Base-by-base conservation (phyloP, 2,797 vertebrate genomes). In the Phoebastria nigripes region DNA sequence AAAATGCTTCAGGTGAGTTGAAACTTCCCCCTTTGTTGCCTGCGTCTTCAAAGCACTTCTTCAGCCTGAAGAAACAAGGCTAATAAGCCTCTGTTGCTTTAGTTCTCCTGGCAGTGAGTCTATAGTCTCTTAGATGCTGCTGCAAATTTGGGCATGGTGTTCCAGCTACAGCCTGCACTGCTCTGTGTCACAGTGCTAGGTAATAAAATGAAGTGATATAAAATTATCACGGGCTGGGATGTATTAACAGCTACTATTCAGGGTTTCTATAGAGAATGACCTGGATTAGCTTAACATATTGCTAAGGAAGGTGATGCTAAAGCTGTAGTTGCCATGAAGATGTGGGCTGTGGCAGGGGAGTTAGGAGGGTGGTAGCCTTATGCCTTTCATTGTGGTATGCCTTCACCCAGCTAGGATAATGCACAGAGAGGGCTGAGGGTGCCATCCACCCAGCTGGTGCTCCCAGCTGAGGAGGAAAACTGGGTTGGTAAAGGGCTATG, bases 1-100 rank as follows among this genome's bases (percentile, higher is more conserved):
- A 63, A 70, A 95, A 46, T 3, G 88, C 90, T 95, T 89, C 94
- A 97, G 93, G 83, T 96, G 86, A 95, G 89, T 28, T 0, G 19
- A 93, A 94, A 84, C 73, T 94, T 91, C 74, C 83, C 63, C 59
- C 70, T 94, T 96, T 94, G 92, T 93, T 96, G 87, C 88, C 66
- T 87, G 26, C 87, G 83, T 94, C 90, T 96, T 96, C 95, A 95
- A 95, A 97, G 92, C 52, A 56, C 74, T 80, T 17, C 76, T 66
- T 20, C 82, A 94, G 85, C 66, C 71, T 73, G 83, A 31, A 94
- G 95, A 93, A 89, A 89, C 85, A 70, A 85, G 73, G 85, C 93
- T 95, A 20, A 94, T 77, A 80, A 94, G 89, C n/a, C 71, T 78
- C 80, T 37, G 33, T 14, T 62, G 46, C 62, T 82, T 82, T 67